Base-by-base conservation (phyloP, 2,888 invertebrate genomes). In the Leptopterna dolabrata region DNA sequence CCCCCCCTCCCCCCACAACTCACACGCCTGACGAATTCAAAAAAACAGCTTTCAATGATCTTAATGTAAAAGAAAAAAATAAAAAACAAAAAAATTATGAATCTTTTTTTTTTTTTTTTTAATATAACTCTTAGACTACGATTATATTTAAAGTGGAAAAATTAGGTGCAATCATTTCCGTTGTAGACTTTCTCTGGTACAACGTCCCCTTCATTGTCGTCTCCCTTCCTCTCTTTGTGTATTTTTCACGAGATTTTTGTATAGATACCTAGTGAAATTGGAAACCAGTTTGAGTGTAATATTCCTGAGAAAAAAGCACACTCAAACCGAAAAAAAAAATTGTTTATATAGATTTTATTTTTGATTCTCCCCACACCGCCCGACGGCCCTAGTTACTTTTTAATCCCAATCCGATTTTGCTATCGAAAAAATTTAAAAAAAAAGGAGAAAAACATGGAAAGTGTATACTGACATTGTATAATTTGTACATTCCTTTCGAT, bases 401-500 rank as follows among this genome's bases (percentile, higher is more conserved):
- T 24, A 19, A n/a, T 24, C 63, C 63, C 63, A 9, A 24, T 63
- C 63, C 63, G 24, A 63, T 63, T n/a, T 63, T 63, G n/a, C n/a
- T 63, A 63, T 63, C 24, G 63, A 63, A 63, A 63, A 63, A 36
- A 36, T 7, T 36, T 36, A 36, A 36, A 36, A 36, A 36, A 36
- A 36, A 36, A 36, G 7, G 7, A 36, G 7, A 36, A 36, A 36
- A 36, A 19, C 24, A 41, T 47, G 36, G 19, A 78, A 45, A 81
- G 27, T 51, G 81, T 81, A 81, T 81, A 81, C 81, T 47, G 81
- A 51, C 29, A 73, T 27, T 84, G 84, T 84, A 84, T 84, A 84
- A 86, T 86, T 86, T 86, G 86, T 86, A 86, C 24, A 86, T 86
- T 86, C 55, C 30, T 86, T 86, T 86, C 78, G 86, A 86, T 86